Conservation (phyloP, 2,888 invertebrate species). For the Microdon myrmicae region DNA sequence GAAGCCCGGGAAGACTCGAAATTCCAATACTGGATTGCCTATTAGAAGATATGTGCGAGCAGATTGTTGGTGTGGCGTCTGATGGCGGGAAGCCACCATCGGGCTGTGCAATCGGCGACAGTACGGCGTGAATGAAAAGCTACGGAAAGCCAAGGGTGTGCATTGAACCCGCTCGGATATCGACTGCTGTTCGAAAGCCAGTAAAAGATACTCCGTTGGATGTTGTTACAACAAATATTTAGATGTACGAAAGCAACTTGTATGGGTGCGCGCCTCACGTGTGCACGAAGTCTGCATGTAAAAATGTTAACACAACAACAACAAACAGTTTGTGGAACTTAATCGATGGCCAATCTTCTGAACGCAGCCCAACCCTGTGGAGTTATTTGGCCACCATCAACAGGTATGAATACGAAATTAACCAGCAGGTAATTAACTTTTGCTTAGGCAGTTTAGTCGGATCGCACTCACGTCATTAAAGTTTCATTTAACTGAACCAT, state of each 20-base stretch:
- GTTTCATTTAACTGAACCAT: conserved; percentile 18
- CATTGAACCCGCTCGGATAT: conserved; percentile 48
- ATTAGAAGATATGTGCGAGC: conserved; percentile 20
- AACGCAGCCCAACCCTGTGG: conserved; percentile 27
- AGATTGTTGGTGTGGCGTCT: conserved; percentile 24
- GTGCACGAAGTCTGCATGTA: conserved; percentile 5
- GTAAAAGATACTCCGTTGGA: conserved; percentile 25
- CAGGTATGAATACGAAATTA: conserved; percentile 26
- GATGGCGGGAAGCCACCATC: conserved; percentile 43
- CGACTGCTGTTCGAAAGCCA: conserved; percentile 41
- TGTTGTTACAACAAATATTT: conserved; percentile 11
- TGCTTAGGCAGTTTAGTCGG: conserved; percentile 14
- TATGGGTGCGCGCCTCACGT: conserved; percentile 31
- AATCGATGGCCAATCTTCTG: conserved; percentile 30
- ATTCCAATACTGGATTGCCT: conserved; percentile 21
- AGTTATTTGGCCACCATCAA: conserved; percentile 36
- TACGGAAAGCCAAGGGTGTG: conserved; percentile 38
- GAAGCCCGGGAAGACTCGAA: conserved; percentile 33
- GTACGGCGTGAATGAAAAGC: conserved; percentile 50
- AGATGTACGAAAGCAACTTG: conserved; percentile 35
- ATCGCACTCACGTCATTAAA: no score
- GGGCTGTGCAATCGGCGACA: conserved; percentile 36
- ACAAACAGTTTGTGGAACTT: conserved; percentile 33
- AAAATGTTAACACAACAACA: conserved; percentile 3
- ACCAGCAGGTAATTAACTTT: conserved; percentile 24